Evolutionary conservation across 2,797 vertebrate species (phyloP).

Genomic region (Dromococcyx pavoninus): DNA sequence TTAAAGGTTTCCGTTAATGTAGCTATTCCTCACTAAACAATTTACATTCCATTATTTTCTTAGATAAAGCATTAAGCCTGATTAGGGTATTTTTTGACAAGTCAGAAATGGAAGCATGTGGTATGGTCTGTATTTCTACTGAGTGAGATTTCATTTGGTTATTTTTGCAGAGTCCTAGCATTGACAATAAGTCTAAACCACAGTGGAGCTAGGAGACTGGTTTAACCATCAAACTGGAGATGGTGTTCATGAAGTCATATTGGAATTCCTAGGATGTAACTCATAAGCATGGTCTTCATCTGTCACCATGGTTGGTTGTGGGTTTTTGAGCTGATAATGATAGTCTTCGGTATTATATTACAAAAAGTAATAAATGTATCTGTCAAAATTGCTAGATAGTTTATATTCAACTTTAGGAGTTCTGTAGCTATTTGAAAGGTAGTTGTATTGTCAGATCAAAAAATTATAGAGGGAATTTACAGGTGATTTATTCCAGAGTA

Average conservation of each 20-base stretch:
- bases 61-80: neutral
- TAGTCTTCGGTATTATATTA: neutral
- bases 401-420: neutral
- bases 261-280: neutral
- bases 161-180: neutral
- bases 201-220: neutral
- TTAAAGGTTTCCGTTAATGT: neutral
- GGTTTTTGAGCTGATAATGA: neutral
- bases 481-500: neutral
- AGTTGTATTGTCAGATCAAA: neutral
- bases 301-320: neutral
- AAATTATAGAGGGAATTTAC: neutral
- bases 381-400: neutral
- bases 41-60: neutral
- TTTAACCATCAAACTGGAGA: neutral
- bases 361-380: neutral
- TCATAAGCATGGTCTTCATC: neutral
- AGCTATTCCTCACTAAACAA: neutral
- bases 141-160: neutral
- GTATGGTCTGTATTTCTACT: neutral
- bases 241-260: neutral
- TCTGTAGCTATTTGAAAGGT: neutral
- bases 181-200: neutral
- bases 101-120: neutral
- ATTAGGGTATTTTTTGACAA: neutral